A percentile compares a stretch with the other conserved stretches of the same genome.
Evolutionary conservation across 2,113 vertebrate species (phyloP).

Genomic region (Quiscalus mexicanus): DNA sequence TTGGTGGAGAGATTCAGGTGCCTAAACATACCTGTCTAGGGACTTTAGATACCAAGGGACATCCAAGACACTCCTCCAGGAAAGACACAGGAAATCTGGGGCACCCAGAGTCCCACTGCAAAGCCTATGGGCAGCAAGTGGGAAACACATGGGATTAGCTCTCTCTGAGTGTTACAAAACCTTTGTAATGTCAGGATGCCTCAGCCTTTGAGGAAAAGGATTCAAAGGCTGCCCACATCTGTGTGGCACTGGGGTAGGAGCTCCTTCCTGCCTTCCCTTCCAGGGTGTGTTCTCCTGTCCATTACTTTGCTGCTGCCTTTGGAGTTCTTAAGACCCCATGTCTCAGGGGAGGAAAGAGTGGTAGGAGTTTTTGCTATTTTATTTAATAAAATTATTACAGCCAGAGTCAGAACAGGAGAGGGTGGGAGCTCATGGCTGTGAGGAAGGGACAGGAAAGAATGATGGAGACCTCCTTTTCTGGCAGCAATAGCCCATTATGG

Average conservation of each 20-base stretch:
- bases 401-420: not conserved
- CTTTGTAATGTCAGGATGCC: not conserved
- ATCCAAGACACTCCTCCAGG: no score
- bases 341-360: not conserved
- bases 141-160: not conserved
- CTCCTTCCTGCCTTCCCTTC: not conserved
- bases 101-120: fast-evolving
- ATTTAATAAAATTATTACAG: not conserved
- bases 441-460: not conserved
- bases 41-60: not conserved
- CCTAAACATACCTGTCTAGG: not conserved
- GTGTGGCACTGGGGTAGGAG: not conserved
- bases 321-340: not conserved
- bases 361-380: not conserved
- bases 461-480: not conserved
- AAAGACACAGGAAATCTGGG: not conserved
- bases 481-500: not conserved
- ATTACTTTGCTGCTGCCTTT: not conserved
- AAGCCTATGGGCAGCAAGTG: fast-evolving
- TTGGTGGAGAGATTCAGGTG: not conserved
- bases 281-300: not conserved
- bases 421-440: not conserved
- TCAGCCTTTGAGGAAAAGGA: fast-evolving
- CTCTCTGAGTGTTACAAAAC: not conserved
- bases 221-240: not conserved